phyloP scores from a whole-genome alignment of 2,888 invertebrate species.

The Pterobdella sp. region DNA sequence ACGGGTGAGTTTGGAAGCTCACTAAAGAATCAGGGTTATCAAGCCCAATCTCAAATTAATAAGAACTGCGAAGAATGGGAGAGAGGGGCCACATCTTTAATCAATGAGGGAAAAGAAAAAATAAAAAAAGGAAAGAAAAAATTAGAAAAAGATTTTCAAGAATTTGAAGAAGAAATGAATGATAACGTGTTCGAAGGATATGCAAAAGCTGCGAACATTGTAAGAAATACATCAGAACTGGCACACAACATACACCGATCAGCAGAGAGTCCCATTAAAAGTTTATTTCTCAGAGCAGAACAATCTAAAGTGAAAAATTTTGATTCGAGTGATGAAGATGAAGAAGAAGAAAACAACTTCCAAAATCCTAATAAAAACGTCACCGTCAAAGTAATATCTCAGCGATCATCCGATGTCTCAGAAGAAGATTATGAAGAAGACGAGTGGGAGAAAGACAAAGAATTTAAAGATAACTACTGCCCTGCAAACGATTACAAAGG shows the following conservation, averaged over 20 bases:
- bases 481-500: conserved; percentile 12
- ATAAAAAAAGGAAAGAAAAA: background rate
- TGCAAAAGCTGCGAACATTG: too few relatives aligned
- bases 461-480: conserved; percentile 21
- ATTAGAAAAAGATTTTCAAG: background rate
- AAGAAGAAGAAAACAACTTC: too few relatives aligned
- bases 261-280: background rate
- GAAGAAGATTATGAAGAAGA: conserved; percentile 5
- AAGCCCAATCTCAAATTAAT: too few relatives aligned
- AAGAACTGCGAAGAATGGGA: background rate
- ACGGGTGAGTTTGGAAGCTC: too few relatives aligned
- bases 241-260: background rate
- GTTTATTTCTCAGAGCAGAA: background rate
- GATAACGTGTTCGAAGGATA: background rate
- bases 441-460: conserved; percentile 25
- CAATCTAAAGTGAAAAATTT: too few relatives aligned
- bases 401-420: background rate
- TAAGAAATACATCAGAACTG: background rate
- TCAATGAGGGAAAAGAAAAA: background rate
- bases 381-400: background rate
- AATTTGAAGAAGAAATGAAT: background rate
- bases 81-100: background rate
- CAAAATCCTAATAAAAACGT: background rate
- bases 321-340: too few relatives aligned
- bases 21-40: too few relatives aligned